Evolutionary conservation across 2,797 vertebrate genomes (phyloP).

Genomic region (Moxostoma hubbsi): DNA sequence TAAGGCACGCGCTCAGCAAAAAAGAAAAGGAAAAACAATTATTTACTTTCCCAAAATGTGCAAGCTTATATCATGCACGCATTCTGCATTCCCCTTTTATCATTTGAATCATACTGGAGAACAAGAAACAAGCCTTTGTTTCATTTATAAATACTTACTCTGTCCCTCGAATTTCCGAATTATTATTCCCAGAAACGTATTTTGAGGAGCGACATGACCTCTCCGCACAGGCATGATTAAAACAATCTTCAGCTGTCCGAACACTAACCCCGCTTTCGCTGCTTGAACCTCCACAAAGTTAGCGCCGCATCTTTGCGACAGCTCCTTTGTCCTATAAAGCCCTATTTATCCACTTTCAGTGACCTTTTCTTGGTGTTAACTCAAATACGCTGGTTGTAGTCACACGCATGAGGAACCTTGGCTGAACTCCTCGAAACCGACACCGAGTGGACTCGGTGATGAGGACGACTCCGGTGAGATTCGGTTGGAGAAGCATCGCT

Average conservation of each 20-base stretch:
- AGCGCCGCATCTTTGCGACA: conserved; percentile 75
- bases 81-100: neutral
- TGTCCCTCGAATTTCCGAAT: conserved; percentile 99
- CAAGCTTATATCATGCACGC: neutral
- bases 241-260: conserved; percentile 67
- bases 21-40: neutral
- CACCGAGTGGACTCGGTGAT: conserved; percentile 70
- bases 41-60: conserved; percentile 1
- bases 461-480: conserved; percentile 68
- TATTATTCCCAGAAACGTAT: conserved; percentile 97
- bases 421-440: conserved; percentile 69
- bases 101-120: neutral
- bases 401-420: conserved; percentile 64
- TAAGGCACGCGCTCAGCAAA: neutral
- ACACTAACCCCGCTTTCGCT: conserved; percentile 72
- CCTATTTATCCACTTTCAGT: conserved; percentile 78
- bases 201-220: conserved; percentile 99
- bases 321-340: conserved; percentile 79
- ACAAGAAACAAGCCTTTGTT: neutral
- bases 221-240: conserved; percentile 96
- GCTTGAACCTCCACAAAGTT: conserved; percentile 77
- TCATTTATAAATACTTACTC: conserved; percentile 85
- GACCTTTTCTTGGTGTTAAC: conserved; percentile 67
- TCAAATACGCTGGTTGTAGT: conserved; percentile 61
- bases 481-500: conserved; percentile 84